Conservation (phyloP, 2,888 invertebrate species). For the Mythimna ferrago region DNA sequence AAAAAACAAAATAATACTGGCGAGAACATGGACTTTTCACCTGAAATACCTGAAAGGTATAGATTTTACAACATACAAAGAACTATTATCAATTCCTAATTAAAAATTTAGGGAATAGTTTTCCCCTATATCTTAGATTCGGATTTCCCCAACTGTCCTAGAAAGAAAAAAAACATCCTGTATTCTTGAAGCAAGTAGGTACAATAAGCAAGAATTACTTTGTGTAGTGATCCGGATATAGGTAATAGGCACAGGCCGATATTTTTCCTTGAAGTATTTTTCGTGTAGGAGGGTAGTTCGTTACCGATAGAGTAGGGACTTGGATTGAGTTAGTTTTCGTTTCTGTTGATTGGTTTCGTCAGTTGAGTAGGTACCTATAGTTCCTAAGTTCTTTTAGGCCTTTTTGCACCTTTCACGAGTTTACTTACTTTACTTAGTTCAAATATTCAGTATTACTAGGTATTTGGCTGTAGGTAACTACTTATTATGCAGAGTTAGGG, state of each 20-base stretch:
- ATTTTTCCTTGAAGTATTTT: slow-evolving; percentile 21
- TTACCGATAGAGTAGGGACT: slow-evolving; percentile 26
- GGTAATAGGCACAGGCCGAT: background rate
- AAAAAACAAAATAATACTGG: no score
- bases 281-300: slow-evolving; percentile 22
- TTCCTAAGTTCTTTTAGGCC: background rate
- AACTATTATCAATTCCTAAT: no score
- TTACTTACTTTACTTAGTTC: background rate
- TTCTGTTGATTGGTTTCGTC: slow-evolving; percentile 33
- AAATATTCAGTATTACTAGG: background rate
- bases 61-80: no score
- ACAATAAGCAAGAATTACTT: slow-evolving; percentile 43
- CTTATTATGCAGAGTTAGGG: no score
- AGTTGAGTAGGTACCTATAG: slow-evolving; percentile 1
- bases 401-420: background rate
- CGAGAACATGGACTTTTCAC: no score
- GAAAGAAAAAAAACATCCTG: background rate
- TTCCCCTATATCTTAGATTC: no score
- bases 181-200: slow-evolving; percentile 23
- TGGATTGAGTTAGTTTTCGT: slow-evolving; percentile 22
- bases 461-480: no score
- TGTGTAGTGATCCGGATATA: slow-evolving; percentile 36
- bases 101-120: no score
- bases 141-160: background rate
- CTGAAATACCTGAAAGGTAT: no score